These are phyloP conservation scores for Zaprionus tsacasi DNA, from an alignment of 1,140 invertebrate genomes.

Conservation along the genomic window DNA sequence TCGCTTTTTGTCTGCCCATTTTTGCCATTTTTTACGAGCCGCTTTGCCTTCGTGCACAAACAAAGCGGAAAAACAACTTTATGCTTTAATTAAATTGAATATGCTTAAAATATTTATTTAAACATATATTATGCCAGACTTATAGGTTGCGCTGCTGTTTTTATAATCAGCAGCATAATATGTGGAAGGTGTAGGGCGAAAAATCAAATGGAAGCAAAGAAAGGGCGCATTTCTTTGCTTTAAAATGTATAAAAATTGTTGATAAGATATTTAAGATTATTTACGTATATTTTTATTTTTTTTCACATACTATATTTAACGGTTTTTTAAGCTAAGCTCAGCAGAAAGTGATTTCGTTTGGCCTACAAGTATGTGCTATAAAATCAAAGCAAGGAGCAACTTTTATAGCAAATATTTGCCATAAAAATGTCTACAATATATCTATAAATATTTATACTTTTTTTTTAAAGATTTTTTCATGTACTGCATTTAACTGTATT, in stretches of 20 bases:
- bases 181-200: constrained; percentile 3
- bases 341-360: no score
- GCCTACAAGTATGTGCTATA: no score
- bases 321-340: no score
- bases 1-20: constrained; percentile 12
- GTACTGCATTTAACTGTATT: background rate
- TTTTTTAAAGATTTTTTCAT: background rate
- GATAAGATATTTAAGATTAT: background rate
- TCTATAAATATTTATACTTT: background rate
- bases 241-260: background rate
- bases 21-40: constrained; percentile 36
- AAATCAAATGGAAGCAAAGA: background rate
- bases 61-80: constrained; percentile 61
- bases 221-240: background rate
- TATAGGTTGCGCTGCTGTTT: constrained; percentile 35
- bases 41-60: constrained; percentile 51
- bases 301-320: no score
- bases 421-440: background rate
- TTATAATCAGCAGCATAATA: constrained; percentile 30
- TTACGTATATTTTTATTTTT: no score
- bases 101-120: constrained; percentile 41
- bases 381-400: no score
- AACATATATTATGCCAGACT: background rate
- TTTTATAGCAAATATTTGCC: background rate
- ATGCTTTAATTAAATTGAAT: constrained; percentile 60